These are phyloP conservation scores for Taenioides sp. DNA, from an alignment of 2,797 vertebrate species.

Conservation along the genomic window DNA sequence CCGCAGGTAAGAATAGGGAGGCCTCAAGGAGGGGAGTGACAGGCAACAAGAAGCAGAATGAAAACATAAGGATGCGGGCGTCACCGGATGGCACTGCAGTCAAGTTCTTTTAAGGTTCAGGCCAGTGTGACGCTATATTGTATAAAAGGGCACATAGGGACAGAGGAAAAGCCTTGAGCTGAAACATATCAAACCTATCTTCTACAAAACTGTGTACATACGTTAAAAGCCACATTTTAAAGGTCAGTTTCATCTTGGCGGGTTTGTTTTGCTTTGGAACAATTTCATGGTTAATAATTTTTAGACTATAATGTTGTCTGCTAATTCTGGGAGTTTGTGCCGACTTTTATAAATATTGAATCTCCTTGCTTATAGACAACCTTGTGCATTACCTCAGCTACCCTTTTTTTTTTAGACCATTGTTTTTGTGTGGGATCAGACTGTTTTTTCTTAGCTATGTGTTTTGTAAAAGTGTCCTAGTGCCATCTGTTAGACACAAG, in stretches of 20 bases:
- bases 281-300: no score
- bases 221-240: not conserved
- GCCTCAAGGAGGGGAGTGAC: constrained; percentile 12
- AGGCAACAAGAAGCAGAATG: constrained; percentile 42
- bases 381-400: constrained; percentile 3
- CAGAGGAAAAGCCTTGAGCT: constrained; percentile 19
- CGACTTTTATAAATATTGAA: not conserved
- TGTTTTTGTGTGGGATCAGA: not conserved
- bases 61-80: constrained; percentile 42
- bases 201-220: not conserved
- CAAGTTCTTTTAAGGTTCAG: constrained; percentile 52
- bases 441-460: constrained; percentile 4
- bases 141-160: constrained; percentile 5
- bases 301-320: no score
- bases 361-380: constrained; percentile 3
- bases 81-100: constrained; percentile 61
- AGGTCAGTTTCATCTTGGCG: not conserved
- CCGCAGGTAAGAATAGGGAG: constrained; percentile 66
- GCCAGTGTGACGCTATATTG: constrained; percentile 45
- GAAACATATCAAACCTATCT: not conserved
- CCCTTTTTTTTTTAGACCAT: constrained; percentile 21
- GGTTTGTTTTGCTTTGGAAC: no score
- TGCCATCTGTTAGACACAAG: constrained; percentile 28
- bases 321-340: no score
- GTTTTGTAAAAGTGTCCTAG: constrained; percentile 16